Percentiles rank a stretch among this genome's conserved stretches.
These are phyloP conservation scores for Sinocyclocheilus anshuiensis DNA, from an alignment of 2,113 vertebrate species.

Conservation along the genomic window DNA sequence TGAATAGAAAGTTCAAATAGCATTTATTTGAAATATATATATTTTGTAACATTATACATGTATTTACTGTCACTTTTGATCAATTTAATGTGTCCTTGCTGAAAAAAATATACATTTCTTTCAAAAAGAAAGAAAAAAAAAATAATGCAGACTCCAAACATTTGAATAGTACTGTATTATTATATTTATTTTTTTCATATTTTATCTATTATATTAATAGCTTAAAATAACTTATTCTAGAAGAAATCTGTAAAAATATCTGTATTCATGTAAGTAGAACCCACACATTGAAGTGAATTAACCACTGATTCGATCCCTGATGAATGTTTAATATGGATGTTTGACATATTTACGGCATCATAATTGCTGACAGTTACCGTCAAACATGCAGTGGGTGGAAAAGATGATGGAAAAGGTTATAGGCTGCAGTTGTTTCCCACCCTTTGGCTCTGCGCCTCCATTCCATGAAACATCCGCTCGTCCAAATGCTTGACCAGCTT, in stretches of 20 bases:
- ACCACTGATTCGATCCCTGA: background rate
- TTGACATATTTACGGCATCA: conserved; percentile 9
- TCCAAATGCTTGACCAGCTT: conserved; percentile 7
- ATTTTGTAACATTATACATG: too few relatives aligned
- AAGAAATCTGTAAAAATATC: background rate
- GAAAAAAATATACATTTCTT: too few relatives aligned
- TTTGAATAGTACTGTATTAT: background rate
- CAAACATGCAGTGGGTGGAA: background rate
- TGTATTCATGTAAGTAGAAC: background rate
- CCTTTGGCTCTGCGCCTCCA: background rate
- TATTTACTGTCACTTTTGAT: too few relatives aligned
- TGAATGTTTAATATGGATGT: background rate
- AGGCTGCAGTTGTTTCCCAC: conserved; percentile 1
- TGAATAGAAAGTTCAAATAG: too few relatives aligned
- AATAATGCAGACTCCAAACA: background rate
- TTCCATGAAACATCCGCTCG: background rate
- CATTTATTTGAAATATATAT: too few relatives aligned
- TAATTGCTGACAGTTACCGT: background rate
- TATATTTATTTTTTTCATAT: background rate
- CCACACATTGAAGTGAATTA: background rate
- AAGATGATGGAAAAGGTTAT: conserved; percentile 15
- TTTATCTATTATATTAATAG: too few relatives aligned
- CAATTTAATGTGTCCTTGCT: too few relatives aligned
- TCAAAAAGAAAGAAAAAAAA: too few relatives aligned
- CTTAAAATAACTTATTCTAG: background rate